Percentiles rank a stretch among this genome's conserved stretches.
Conservation (phyloP, 2,797 vertebrate species). For the Spheniscus humboldti region DNA sequence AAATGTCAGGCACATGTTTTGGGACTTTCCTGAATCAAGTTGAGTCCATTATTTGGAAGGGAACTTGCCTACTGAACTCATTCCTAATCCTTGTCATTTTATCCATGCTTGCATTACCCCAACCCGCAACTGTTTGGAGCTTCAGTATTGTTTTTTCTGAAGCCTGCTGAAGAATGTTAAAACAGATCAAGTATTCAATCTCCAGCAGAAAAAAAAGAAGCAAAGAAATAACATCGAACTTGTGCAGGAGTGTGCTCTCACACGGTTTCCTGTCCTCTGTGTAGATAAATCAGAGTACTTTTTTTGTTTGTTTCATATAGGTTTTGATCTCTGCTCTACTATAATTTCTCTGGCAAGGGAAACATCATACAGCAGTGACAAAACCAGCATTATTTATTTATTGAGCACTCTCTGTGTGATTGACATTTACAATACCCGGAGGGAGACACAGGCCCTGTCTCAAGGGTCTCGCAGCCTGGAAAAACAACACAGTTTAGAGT, state of each 20-base stretch:
- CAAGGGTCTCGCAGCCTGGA: neutral
- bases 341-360: constrained; percentile 1
- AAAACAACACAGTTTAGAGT: neutral
- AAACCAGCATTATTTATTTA: constrained; percentile 43
- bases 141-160: neutral
- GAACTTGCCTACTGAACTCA: neutral
- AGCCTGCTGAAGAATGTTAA: neutral
- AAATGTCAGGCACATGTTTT: neutral
- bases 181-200: neutral
- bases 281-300: neutral
- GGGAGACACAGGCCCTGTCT: neutral
- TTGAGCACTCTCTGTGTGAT: neutral
- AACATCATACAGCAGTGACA: neutral
- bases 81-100: neutral
- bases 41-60: neutral
- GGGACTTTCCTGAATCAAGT: neutral
- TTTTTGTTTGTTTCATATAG: neutral
- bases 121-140: neutral
- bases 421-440: constrained; percentile 17
- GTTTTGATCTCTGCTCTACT: constrained; percentile 33
- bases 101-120: neutral
- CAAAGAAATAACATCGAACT: neutral
- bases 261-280: neutral
- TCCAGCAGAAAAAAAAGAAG: neutral
- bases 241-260: neutral